phyloP scores from a whole-genome alignment of 2,797 vertebrate species.

The Crocodylus rhombifer region DNA sequence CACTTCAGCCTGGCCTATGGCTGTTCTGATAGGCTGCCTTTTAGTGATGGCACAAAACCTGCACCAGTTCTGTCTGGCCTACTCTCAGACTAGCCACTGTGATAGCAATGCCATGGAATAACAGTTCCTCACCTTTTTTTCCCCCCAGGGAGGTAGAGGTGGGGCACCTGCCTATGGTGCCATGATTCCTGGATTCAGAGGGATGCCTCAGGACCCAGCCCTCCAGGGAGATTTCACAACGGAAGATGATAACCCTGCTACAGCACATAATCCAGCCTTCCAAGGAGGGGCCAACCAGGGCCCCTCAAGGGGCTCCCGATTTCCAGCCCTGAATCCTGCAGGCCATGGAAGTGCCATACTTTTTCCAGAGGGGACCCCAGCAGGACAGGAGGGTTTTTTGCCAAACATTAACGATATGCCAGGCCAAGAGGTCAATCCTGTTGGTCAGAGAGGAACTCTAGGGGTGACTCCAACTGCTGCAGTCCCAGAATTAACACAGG shows the following conservation, averaged over 20 bases:
- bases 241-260: conserved; percentile 61
- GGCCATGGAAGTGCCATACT: background rate
- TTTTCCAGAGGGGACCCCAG: conserved; percentile 21
- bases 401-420: conserved; percentile 26
- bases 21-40: background rate
- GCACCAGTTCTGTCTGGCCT: background rate
- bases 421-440: background rate
- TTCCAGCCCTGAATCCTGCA: background rate
- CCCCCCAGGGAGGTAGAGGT: conserved; percentile 47
- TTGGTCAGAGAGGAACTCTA: conserved; percentile 17
- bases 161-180: conserved; percentile 37
- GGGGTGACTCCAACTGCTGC: background rate
- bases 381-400: conserved; percentile 2
- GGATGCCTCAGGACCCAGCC: conserved; percentile 11
- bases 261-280: conserved; percentile 40
- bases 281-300: background rate
- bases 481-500: conserved; percentile 35
- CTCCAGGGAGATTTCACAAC: conserved; percentile 63
- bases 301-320: background rate
- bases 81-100: background rate
- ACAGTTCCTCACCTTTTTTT: background rate
- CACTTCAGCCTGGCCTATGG: background rate
- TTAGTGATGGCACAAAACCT: background rate
- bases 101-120: background rate
- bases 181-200: conserved; percentile 46